Evolutionary conservation across 2,113 vertebrate genomes (phyloP), one percentile per base, ranked within the genome.

Genomic region (Sigmodon hispidus): DNA sequence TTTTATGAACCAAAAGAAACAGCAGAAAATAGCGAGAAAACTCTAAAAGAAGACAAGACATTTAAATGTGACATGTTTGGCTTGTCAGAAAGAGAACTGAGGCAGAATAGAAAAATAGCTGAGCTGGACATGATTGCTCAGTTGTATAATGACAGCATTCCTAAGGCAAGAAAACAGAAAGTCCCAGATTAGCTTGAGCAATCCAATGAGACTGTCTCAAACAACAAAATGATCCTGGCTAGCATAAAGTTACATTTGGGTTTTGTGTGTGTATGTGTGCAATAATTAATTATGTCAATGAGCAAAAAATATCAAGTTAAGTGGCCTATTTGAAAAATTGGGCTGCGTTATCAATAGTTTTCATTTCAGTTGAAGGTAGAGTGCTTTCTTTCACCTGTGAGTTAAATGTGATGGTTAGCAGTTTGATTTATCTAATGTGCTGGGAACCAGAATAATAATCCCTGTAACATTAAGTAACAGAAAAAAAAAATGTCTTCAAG

Each of bases 401-500:
- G 16, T 57, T 76, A 3, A 69, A 43, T 3, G 36, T 67, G 79
- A 57, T 1, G 29, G 2, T 10, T 6, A 57, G 17, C 9, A 57
- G 7, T 43, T 52, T 55, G 26, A 75, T 13, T 29, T 89, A 8
- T 0, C 17, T 67, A 22, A 22, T 65, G 5, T 84, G 1, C 43
- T 63, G 52, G 11, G 17, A 3, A 3, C 45, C 43, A 84, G 5
- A 89, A 76, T 16, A 73, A 65, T 3, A 7, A 4, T 48, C 7
- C 22, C 1, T 48, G 4, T 67, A 76, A 76, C 22, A 76, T 85
- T 48, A 84, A 63, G 21, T 72, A 72, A 72, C 21, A 40, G 96
- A n/a, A 95, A 91, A 90, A 90, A 96, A 95, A 90, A 57, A 90
- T 8, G 76, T 75, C 84, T 96, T 96, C 59, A 91, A 81, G 87